Base-by-base conservation (phyloP, 2,888 invertebrate species). In the Aphidoletes aphidimyza region DNA sequence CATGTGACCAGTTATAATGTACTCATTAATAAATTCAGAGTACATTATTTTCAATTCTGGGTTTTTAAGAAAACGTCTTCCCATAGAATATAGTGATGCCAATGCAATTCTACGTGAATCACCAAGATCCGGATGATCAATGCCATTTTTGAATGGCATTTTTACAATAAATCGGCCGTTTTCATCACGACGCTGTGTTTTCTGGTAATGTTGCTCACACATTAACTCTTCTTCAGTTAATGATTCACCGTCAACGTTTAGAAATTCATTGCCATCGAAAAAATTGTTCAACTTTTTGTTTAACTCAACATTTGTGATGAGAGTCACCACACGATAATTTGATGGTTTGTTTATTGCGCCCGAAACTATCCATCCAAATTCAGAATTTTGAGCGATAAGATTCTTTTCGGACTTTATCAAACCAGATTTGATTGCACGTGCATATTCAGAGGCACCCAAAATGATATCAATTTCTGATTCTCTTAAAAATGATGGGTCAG, bases 301-400 rank as follows among this genome's bases (percentile, higher is more conserved):
- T 14, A 78, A 36, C 17, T 78, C 78, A 19, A 78, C 36, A 36
- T 36, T 54, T 17, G 78, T 3, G 14, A 78, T 14, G 3, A 54
- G n/a, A 22, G 54, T 14, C n/a, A 19, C 14, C 1, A 36, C 19
- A 1, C 34, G 19, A 1, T 30, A 14, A 14, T 14, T 14, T 3
- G 36, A 2, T n/a, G 6, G 0, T 78, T 30, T 2, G 34, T 0
- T 5, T 17, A 26, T 30, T 5, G 78, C 78, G 9, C 83, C 83
- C 19, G 83, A 83, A 17, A 83, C 22, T n/a, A 83, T 39, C 83
- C 83, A 83, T n/a, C 83, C 83, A 37, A 83, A 83, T 14, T 26
- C n/a, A 3, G 83, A 19, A 6, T 36, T 37, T 42, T 83, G 83
- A 34, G 78, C 78, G n/a, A 54, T 54, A 3, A 54, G 22, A 54